Evolutionary conservation across 2,113 vertebrate species (phyloP).

Genomic region (Lethenteron camtschaticum): DNA sequence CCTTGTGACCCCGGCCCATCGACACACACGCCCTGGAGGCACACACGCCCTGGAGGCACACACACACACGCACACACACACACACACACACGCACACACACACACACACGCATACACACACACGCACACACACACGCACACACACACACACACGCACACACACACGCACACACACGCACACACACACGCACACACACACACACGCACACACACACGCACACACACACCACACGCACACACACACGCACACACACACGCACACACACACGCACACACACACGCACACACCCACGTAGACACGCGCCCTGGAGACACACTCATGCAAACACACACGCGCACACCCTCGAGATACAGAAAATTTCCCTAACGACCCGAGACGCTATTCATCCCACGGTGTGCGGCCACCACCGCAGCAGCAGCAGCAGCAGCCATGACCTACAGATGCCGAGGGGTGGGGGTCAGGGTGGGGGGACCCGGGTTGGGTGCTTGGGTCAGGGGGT

Average conservation of each 20-base stretch:
- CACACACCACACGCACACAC: not conserved
- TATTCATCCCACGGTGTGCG: too few relatives aligned
- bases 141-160: not conserved
- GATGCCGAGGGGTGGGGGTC: too few relatives aligned
- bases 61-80: not conserved
- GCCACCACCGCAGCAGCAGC: too few relatives aligned
- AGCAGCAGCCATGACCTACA: too few relatives aligned
- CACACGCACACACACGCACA: not conserved
- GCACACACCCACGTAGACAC: not conserved
- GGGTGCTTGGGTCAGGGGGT: too few relatives aligned
- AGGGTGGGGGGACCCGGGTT: too few relatives aligned
- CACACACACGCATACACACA: not conserved
- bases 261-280: not conserved
- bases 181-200: not conserved
- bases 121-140: not conserved
- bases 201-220: not conserved
- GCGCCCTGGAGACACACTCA: not conserved
- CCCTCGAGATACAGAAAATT: too few relatives aligned
- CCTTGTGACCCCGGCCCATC: too few relatives aligned
- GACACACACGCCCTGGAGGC: not conserved
- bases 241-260: not conserved
- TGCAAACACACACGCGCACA: not conserved
- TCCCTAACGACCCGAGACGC: too few relatives aligned
- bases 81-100: not conserved
- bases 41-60: not conserved